phyloP scores from a whole-genome alignment of 2,113 vertebrate species.

The Cebidichthys violaceus region DNA sequence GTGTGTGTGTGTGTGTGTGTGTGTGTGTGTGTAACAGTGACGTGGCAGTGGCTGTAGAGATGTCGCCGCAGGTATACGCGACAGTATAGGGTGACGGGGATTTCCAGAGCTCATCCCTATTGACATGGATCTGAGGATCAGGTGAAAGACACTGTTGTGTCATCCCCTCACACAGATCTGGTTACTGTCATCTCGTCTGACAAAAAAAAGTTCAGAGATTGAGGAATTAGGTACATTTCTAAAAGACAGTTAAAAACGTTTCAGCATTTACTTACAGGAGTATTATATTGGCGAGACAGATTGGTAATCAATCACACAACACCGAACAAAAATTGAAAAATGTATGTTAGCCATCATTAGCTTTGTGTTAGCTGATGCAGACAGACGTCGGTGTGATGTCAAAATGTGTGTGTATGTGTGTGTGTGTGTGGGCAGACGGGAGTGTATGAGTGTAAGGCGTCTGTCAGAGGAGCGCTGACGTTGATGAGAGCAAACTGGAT shows the following conservation, averaged over 20 bases:
- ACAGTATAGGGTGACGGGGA: slow-evolving; percentile 67
- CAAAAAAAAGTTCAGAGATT: slow-evolving; percentile 21
- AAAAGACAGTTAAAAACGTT: not conserved
- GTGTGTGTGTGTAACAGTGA: slow-evolving; percentile 16
- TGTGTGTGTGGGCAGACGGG: slow-evolving; percentile 43
- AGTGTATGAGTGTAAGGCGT: slow-evolving; percentile 43
- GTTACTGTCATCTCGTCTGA: slow-evolving; percentile 48
- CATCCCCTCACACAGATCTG: slow-evolving; percentile 60
- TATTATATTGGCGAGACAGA: not conserved
- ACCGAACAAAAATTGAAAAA: not conserved
- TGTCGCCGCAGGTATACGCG: slow-evolving; percentile 56
- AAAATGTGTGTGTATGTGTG: slow-evolving; percentile 8
- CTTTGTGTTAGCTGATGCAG: not conserved
- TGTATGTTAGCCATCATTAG: not conserved
- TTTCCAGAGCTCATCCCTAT: slow-evolving; percentile 69
- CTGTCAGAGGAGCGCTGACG: slow-evolving; percentile 66
- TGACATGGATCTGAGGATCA: slow-evolving; percentile 67
- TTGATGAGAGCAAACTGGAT: slow-evolving; percentile 81
- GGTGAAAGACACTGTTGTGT: slow-evolving; percentile 65
- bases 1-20: slow-evolving; percentile 12
- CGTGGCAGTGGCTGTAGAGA: slow-evolving; percentile 7
- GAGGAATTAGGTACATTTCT: not conserved
- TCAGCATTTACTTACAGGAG: not conserved
- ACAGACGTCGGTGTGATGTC: not conserved
- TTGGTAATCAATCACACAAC: not conserved